These are phyloP conservation scores for Redunca redunca DNA, from an alignment of 2,113 vertebrate genomes.

Conservation along the genomic window DNA sequence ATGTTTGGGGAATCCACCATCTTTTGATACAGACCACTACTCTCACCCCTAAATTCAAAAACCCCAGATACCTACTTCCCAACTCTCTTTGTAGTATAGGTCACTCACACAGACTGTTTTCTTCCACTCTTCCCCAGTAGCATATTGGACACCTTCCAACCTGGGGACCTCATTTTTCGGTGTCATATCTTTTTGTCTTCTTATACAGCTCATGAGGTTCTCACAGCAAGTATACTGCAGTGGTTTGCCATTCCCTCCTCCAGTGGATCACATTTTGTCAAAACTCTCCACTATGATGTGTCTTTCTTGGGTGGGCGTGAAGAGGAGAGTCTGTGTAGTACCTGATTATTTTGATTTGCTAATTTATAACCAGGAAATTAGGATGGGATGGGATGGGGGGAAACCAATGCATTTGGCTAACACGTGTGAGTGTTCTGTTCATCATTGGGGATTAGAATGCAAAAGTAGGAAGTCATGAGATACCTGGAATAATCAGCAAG, in stretches of 20 bases:
- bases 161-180: background rate
- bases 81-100: background rate
- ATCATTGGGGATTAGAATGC: background rate
- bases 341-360: background rate
- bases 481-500: background rate
- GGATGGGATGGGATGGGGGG: background rate
- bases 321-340: background rate
- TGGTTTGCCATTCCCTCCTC: background rate
- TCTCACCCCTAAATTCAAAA: background rate
- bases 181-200: background rate
- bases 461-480: background rate
- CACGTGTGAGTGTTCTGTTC: background rate
- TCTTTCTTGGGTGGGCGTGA: background rate
- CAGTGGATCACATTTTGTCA: background rate
- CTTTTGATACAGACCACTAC: background rate
- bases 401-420: background rate
- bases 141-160: background rate
- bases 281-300: fast-evolving
- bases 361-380: background rate
- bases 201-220: background rate
- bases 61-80: background rate
- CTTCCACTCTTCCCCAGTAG: no score
- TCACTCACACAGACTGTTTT: background rate
- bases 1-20: background rate
- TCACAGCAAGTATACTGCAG: background rate